Base-by-base conservation (phyloP, 2,888 invertebrate species). In the Xanthorhoe designata region DNA sequence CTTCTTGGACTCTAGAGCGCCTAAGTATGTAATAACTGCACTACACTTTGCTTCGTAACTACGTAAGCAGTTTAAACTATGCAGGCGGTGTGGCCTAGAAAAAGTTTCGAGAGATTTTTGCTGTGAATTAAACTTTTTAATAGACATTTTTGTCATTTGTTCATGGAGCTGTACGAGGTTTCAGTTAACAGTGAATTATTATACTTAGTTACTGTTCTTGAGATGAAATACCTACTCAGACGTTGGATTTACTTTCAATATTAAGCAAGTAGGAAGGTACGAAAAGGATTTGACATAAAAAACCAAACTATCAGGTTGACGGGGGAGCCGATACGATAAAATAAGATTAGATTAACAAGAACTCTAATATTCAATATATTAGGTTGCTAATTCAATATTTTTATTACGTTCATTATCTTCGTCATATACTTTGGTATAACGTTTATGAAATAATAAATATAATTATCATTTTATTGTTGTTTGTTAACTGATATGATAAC, bases 1-100 rank as follows among this genome's bases (percentile, higher is more conserved):
- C 51, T 53, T 29, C 56, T 32, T 50, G 19, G 29, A 18, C 50
- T 13, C 7, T 13, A 24, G 55, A 69, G 70, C 65, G 73, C 70
- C 67, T 78, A 81, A 80, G 78, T 79, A 78, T 80, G 78, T 81
- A 80, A 78, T 83, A 83, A 84, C 80, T 80, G 79, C 75, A 78
- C 73, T 74, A 66, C 18, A 67, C 74, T 73, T 59, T 64, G 58
- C 60, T 67, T 47, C 45, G 68, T 68, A 64, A 75, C 78, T 68
- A 66, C 74, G 72, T 71, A 76, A 79, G 74, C 70, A 74, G 73
- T 75, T 76, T 74, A 74, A 82, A 81, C 77, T 78, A 79, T 75
- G 77, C 74, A 64, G 71, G 72, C 74, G 62, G 68, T 71, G 76
- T 71, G 76, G 64, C 73, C 71, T 73, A 73, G 69, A 70, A 69